These are phyloP conservation scores for Gadus chalcogrammus DNA, from an alignment of 2,113 vertebrate genomes.

Conservation along the genomic window DNA sequence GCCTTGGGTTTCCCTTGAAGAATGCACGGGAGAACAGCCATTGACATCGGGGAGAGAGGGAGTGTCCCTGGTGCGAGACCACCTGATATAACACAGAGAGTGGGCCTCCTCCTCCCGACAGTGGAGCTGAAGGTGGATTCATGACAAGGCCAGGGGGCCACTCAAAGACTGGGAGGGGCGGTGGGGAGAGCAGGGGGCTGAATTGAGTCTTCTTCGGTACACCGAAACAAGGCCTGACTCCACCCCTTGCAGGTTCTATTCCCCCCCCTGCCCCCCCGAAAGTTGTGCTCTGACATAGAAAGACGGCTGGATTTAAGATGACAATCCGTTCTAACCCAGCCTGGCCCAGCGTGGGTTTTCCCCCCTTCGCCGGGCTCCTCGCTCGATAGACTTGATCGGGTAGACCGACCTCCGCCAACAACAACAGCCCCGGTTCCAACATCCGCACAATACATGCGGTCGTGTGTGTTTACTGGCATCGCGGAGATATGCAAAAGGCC, in stretches of 20 bases:
- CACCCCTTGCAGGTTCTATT: no score
- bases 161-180: constrained; percentile 27
- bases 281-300: constrained; percentile 3
- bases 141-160: constrained; percentile 44
- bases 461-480: constrained; percentile 51
- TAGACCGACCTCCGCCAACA: constrained; percentile 41
- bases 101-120: constrained; percentile 24
- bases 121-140: constrained; percentile 27
- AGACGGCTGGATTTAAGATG: background rate
- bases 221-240: no score
- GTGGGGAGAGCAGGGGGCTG: background rate
- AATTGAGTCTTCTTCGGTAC: no score
- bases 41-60: constrained; percentile 39
- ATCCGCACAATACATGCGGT: constrained; percentile 28
- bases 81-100: constrained; percentile 26
- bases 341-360: constrained; percentile 5
- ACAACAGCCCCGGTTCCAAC: constrained; percentile 32
- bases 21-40: constrained; percentile 34
- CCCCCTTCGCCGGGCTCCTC: constrained; percentile 25
- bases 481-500: constrained; percentile 22
- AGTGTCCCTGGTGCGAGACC: constrained; percentile 27
- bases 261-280: no score
- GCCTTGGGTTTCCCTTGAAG: constrained; percentile 15
- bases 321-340: background rate
- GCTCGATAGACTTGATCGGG: constrained; percentile 16